Conservation (phyloP, 2,888 invertebrate species). For the Pedicia rivosa region DNA sequence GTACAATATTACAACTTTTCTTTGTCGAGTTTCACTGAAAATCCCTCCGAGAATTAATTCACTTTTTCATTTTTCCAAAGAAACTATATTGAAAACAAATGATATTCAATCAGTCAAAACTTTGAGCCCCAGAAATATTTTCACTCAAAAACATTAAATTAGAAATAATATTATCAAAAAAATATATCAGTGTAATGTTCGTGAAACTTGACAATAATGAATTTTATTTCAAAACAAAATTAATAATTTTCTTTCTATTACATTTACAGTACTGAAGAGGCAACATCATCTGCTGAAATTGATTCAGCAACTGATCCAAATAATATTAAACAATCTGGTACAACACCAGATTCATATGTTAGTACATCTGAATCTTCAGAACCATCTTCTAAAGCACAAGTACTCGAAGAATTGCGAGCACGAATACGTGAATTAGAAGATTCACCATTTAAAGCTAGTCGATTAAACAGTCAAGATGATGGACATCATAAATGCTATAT, state of each 20-base stretch:
- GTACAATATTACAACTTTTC: neutral
- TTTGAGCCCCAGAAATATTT: too few species aligned
- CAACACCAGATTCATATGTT: slow-evolving; percentile 31
- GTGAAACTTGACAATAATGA: neutral
- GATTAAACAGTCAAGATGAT: slow-evolving; percentile 28
- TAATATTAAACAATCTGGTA: slow-evolving; percentile 1
- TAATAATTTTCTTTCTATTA: neutral
- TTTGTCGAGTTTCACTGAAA: too few species aligned
- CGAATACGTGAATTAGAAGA: slow-evolving; percentile 39
- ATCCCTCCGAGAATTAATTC: too few species aligned
- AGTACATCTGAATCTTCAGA: slow-evolving; percentile 31
- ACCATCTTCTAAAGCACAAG: slow-evolving; percentile 30
- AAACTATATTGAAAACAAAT: too few species aligned
- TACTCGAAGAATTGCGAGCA: slow-evolving; percentile 40
- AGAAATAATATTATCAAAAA: too few species aligned
- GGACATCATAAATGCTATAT: slow-evolving; percentile 53
- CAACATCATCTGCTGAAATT: slow-evolving; percentile 12
- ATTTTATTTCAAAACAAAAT: neutral
- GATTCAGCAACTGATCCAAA: slow-evolving; percentile 10
- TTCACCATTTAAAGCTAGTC: slow-evolving; percentile 14
- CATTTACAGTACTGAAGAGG: slow-evolving; percentile 9
- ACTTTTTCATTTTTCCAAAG: too few species aligned
- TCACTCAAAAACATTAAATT: too few species aligned
- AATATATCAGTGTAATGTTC: too few species aligned
- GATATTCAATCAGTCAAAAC: too few species aligned